Percentiles rank a stretch among this genome's conserved stretches.
Evolutionary conservation across 2,797 vertebrate genomes (phyloP).

Genomic region (Neostethus bicornis): DNA sequence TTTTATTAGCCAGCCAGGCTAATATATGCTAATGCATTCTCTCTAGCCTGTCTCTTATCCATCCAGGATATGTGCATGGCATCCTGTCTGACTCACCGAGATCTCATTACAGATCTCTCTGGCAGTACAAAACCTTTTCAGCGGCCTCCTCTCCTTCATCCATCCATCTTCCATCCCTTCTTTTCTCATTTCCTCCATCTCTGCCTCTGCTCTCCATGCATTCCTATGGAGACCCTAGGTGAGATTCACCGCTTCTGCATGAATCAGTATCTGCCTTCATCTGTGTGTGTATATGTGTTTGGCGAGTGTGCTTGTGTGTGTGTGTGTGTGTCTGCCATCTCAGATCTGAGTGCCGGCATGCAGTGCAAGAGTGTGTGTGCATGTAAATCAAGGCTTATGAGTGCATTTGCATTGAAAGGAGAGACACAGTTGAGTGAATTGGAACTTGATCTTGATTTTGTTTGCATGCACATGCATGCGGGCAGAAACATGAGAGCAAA

Average conservation of each 20-base stretch:
- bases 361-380: conserved; percentile 28
- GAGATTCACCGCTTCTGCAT: conserved; percentile 58
- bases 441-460: conserved; percentile 52
- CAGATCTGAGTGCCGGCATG: conserved; percentile 15
- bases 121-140: conserved; percentile 38
- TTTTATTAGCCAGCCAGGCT: conserved; percentile 55
- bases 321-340: conserved; percentile 14
- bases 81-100: conserved; percentile 61
- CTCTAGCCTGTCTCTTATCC: conserved; percentile 31
- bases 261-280: conserved; percentile 35
- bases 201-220: conserved; percentile 56
- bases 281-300: conserved; percentile 22
- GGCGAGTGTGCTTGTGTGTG: conserved; percentile 39
- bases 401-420: conserved; percentile 33
- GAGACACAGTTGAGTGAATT: conserved; percentile 25
- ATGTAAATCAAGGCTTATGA: conserved; percentile 48
- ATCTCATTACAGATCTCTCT: conserved; percentile 72
- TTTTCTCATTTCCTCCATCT: conserved; percentile 58
- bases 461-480: conserved; percentile 43
- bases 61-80: conserved; percentile 42
- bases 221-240: conserved; percentile 58
- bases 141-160: conserved; percentile 19
- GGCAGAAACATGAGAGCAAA: conserved; percentile 10
- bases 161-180: conserved; percentile 59
- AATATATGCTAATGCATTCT: conserved; percentile 58